Base-by-base conservation (phyloP, 2,113 vertebrate species). In the Callopanchax toddi region DNA sequence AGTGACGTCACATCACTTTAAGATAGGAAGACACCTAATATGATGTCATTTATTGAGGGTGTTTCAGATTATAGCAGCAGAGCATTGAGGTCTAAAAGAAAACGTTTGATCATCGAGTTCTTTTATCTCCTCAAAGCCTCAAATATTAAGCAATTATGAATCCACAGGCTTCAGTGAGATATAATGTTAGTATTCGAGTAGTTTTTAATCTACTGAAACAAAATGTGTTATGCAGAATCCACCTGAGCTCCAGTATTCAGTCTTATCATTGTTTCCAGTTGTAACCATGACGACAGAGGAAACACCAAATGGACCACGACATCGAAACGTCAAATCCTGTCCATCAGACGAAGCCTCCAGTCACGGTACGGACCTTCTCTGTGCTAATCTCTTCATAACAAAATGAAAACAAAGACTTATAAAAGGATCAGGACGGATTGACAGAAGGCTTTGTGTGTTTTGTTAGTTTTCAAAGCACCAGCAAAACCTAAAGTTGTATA, bases 231-330 rank as follows among this genome's bases (percentile, higher is more conserved):
- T 57, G 3, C 46, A 79, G 68, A 55, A 29, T 70, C 39, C 18
- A 23, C 13, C 10, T 23, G 13, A 20, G 4, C 42, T 40, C 10
- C 51, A 59, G 18, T 1, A 10, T 11, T 50, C 2, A 8, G 29
- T 34, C 34, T 20, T 16, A 8, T 42, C 34, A 34, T 44, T 25
- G 53, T 42, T 17, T 32, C 20, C 52, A 49, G 69, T 20, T 23
- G 74, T 64, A 74, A 66, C 67, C 74, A 92, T 91, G 92, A 78
- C 65, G 2, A 82, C 86, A 17, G 6, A 16, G 1, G 81, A 79
- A 54, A 26, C 67, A 11, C 46, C 55, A 2, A 85, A 71, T 3
- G 67, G 61, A 26, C 18, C 74, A 20, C 3, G 12, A 11, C 81
- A 62, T 32, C 80, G 90, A n/a, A 72, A 66, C 6, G 11, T 53